Percentiles rank a stretch among this genome's conserved stretches.
Evolutionary conservation across 1,140 invertebrate genomes (phyloP).

Genomic region (Drosophila seguyi): DNA sequence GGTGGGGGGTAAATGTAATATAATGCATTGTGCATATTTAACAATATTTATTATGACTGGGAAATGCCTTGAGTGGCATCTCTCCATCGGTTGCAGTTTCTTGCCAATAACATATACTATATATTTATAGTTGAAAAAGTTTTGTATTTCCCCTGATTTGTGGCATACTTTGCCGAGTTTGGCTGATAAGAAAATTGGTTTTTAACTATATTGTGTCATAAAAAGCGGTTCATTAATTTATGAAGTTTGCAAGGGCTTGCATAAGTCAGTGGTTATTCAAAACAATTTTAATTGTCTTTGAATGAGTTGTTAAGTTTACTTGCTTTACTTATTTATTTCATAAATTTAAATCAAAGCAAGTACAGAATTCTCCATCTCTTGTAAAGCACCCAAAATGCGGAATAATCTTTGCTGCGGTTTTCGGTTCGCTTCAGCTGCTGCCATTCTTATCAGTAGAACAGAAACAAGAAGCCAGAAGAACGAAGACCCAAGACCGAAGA

Average conservation of each 20-base stretch:
- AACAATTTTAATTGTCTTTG: neutral
- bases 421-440: neutral
- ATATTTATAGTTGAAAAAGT: neutral
- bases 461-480: constrained; percentile 23
- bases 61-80: constrained; percentile 31
- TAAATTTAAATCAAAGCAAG: neutral
- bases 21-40: constrained; percentile 48
- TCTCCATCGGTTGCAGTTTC: constrained; percentile 4
- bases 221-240: neutral
- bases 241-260: neutral
- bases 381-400: constrained; percentile 8
- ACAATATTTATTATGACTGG: constrained; percentile 44
- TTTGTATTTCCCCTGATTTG: constrained; percentile 10
- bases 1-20: constrained; percentile 19
- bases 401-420: constrained; percentile 8
- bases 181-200: constrained; percentile 6
- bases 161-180: constrained; percentile 7
- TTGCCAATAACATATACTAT: neutral
- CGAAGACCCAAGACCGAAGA: constrained; percentile 12
- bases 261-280: neutral
- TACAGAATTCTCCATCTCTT: neutral
- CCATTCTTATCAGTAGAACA: constrained; percentile 19
- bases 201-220: constrained; percentile 1
- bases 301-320: too few species aligned
- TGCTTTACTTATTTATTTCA: neutral